Percentiles rank a stretch among this genome's conserved stretches.
phyloP scores from a whole-genome alignment of 2,797 vertebrate genomes.

The Serranus cabrilla region DNA sequence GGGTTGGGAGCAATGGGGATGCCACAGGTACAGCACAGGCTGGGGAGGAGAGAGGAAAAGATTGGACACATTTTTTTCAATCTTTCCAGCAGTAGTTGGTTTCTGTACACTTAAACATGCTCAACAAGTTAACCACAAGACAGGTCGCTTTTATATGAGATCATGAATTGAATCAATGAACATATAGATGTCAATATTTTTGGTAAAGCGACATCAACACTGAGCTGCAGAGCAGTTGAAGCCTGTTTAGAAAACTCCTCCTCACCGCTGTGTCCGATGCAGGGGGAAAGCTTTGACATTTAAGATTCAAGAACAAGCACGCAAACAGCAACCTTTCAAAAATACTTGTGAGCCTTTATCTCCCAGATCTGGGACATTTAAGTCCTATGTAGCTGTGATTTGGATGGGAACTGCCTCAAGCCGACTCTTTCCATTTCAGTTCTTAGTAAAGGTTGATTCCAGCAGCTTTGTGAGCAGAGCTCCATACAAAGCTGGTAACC shows the following conservation, averaged over 20 bases:
- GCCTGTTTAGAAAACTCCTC: no score
- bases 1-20: slow-evolving; percentile 94
- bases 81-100: neutral
- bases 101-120: neutral
- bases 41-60: slow-evolving; percentile 56
- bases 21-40: slow-evolving; percentile 97
- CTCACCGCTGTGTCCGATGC: neutral
- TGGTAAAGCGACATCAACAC: neutral
- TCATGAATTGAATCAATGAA: neutral
- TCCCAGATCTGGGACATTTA: no score
- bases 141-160: neutral
- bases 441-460: neutral
- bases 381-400: neutral
- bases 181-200: neutral
- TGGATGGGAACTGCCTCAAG: neutral
- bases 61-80: neutral
- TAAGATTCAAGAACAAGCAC: neutral
- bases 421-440: neutral
- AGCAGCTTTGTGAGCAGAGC: neutral
- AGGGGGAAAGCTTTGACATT: neutral
- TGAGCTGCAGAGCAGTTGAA: neutral
- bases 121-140: neutral
- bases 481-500: neutral
- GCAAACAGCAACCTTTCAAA: neutral
- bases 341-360: neutral